phyloP scores from a whole-genome alignment of 2,888 invertebrate species.

The Phalera bucephala region DNA sequence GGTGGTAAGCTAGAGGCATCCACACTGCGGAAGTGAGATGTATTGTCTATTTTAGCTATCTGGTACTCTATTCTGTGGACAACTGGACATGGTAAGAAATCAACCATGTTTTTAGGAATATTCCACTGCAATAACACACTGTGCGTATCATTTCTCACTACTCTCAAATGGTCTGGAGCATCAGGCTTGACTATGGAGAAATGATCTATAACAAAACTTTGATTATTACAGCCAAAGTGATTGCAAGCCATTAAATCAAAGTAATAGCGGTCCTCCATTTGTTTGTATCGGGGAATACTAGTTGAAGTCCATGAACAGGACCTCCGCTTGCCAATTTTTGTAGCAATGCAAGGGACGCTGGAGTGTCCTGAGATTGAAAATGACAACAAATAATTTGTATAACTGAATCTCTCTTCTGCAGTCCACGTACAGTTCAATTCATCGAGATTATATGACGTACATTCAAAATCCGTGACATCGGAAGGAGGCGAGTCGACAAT shows the following conservation, averaged over 20 bases:
- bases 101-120: constrained; percentile 59
- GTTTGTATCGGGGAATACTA: constrained; percentile 69
- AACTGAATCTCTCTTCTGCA: constrained; percentile 70
- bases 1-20: constrained; percentile 52
- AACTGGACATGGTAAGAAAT: constrained; percentile 57
- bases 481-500: constrained; percentile 82
- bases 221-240: constrained; percentile 79
- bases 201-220: constrained; percentile 83
- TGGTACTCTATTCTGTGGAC: constrained; percentile 74
- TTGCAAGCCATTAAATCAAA: constrained; percentile 85
- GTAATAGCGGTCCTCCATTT: constrained; percentile 69
- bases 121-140: constrained; percentile 64
- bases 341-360: constrained; percentile 41
- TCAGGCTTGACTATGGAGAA: constrained; percentile 73
- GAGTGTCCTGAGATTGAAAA: constrained; percentile 45
- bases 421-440: constrained; percentile 90
- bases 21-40: constrained; percentile 65
- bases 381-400: constrained; percentile 49
- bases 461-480: constrained; percentile 87
- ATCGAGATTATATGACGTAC: constrained; percentile 88
- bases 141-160: constrained; percentile 52
- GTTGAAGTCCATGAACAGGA: constrained; percentile 58
- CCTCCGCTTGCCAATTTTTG: constrained; percentile 26
- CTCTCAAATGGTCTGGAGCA: constrained; percentile 49
- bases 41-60: constrained; percentile 73